Evolutionary conservation across 2,888 invertebrate genomes (phyloP), one percentile per base, ranked within the genome.

Genomic region (Hypercompe scribonia): DNA sequence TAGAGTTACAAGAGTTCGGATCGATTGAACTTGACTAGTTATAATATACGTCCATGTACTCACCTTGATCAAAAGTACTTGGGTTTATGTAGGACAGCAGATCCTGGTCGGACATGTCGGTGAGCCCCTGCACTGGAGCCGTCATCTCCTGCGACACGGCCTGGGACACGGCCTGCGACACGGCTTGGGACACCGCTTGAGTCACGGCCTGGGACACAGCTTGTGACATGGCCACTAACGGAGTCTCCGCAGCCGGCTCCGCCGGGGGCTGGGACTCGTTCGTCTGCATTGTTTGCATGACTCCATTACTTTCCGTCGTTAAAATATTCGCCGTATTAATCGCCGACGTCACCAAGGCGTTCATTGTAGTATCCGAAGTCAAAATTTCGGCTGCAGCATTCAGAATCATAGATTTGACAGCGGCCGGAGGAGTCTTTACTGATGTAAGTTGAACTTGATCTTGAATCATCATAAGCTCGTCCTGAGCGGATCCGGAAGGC

Each of bases 71-170:
- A 92, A 98, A 98, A 91, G 98, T 98, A 96, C 97, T 98, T 70
- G 98, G 98, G 96, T 98, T 98, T 84, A 98, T 98, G 93, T 98
- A 98, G 91, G 97, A 98, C 84, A 98, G 96, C 84, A 98, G 96
- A 94, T 98, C 98, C 92, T 97, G 97, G 91, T 98, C 98, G 79
- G 98, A 98, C 97, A 98, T 98, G 86, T 97, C 97, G 18, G 98
- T 97, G 83, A 98, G 96, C 67, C 97, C 97, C 88, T 97, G 97
- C 71, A 95, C 95, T 96, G 97, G 93, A 96, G 96, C 96, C 82
- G 94, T 90, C 91, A 96, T 96, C 87, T 96, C 96, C 84, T 95
- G 95, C 77, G 92, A 90, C 68, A 96, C 95, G 78, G 94, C 95
- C 82, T 95, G 94, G 77, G 94, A 93, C 71, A 96, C 96, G 39